Conservation (phyloP, 2,113 vertebrate genomes). For the Callocephalon fimbriatum region DNA sequence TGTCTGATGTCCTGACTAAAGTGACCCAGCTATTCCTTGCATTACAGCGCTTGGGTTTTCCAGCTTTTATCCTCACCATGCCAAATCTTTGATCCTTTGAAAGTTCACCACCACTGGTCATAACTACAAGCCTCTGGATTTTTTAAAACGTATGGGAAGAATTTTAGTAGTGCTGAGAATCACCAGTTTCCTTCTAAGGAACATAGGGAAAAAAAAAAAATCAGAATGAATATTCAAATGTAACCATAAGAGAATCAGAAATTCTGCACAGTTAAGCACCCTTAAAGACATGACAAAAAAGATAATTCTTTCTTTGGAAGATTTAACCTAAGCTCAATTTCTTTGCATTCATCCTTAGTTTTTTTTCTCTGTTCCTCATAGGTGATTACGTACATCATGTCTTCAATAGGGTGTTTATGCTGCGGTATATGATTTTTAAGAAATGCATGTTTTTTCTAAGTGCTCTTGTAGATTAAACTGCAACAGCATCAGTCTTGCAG, state of each 20-base stretch:
- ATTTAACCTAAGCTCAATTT: not conserved
- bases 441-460: not conserved
- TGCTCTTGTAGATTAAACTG: not conserved
- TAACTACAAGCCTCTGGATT: not conserved
- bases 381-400: not conserved
- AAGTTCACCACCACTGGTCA: not conserved
- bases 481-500: not conserved
- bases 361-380: not conserved
- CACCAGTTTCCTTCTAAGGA: not conserved
- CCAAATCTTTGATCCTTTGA: slow-evolving; percentile 32
- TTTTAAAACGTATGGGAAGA: not conserved
- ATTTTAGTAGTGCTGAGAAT: not conserved
- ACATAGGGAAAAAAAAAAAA: not conserved
- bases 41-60: not conserved
- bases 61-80: not conserved
- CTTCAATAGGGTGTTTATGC: not conserved
- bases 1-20: not conserved
- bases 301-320: not conserved
- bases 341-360: not conserved
- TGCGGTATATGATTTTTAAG: not conserved
- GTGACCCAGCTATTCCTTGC: not conserved
- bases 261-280: not conserved
- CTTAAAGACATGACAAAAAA: not conserved
- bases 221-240: not conserved
- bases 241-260: not conserved